Base-by-base conservation (phyloP, 2,113 vertebrate genomes). In the Pelecanus crispus region DNA sequence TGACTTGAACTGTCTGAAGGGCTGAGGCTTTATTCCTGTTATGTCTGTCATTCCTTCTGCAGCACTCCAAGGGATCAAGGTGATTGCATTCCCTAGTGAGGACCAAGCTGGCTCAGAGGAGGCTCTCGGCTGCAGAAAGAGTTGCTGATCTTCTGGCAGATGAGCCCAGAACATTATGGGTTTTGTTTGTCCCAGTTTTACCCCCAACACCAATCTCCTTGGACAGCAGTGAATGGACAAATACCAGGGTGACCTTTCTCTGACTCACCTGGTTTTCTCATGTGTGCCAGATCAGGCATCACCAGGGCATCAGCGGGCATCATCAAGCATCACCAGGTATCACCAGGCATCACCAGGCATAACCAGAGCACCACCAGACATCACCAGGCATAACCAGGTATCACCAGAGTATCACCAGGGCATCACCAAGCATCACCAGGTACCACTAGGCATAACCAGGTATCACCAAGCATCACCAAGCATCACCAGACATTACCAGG, bases 141-240 rank as follows among this genome's bases (percentile, higher is more conserved):
- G 3, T 21, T 29, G 25, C 59, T 52, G 52, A 44, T 66, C 50
- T 42, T 65, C 25, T 28, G 59, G 26, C 36, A 44, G 32, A 36
- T 18, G 59, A 66, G 44, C 52, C 29, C 49, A 29, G 47, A 11
- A 17, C 14, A 17, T 49, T 17, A 21, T 0, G 0, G 13, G 0
- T 47, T 20, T 55, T 25, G 14, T 31, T 47, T 56, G 25, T 44
- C 17, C 59, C 34, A 12, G 4, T n/a, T 56, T 80, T 63, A 16
- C 9, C 21, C 42, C 20, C 31, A 55, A 9, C 17, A 12, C 24
- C n/a, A 42, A 26, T 20, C 20, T 42, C 13, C 50, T 88, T 56
- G 49, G 74, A n/a, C n/a, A 26, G 25, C 49, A 66, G n/a, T 20
- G 40, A 65, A 26, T 25, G 25, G 42, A 21, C 50, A 66, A 58